phyloP scores from a whole-genome alignment of 2,797 vertebrate genomes.

The Alfaro cultratus region DNA sequence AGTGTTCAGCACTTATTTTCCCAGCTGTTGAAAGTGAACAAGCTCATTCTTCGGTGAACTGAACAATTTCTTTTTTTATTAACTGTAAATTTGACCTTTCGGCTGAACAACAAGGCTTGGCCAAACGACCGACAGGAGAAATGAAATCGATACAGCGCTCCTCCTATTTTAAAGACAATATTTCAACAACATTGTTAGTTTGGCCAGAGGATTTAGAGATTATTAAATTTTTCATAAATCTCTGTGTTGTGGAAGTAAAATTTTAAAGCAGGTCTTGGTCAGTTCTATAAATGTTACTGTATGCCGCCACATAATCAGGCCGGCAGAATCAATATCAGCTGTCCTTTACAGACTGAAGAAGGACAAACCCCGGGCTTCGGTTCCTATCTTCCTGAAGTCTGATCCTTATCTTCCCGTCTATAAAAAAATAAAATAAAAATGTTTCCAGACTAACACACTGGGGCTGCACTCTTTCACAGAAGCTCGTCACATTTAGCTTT shows the following conservation, averaged over 20 bases:
- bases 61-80: background rate
- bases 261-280: constrained; percentile 19
- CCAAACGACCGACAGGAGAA: background rate
- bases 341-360: constrained; percentile 74
- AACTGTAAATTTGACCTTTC: background rate
- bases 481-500: constrained; percentile 13
- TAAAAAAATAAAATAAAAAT: background rate
- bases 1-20: background rate
- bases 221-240: background rate
- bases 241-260: background rate
- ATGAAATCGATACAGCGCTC: background rate
- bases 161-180: background rate
- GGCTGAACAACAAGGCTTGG: background rate
- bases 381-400: constrained; percentile 32
- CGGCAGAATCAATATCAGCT: constrained; percentile 72
- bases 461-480: constrained; percentile 7
- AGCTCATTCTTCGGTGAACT: background rate
- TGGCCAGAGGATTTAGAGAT: background rate
- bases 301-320: constrained; percentile 51
- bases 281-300: constrained; percentile 42
- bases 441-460: constrained; percentile 26
- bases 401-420: constrained; percentile 71
- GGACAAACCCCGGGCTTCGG: constrained; percentile 70
- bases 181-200: background rate
- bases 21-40: background rate